Evolutionary conservation across 2,113 vertebrate species (phyloP).

Genomic region (Siniperca knerii): DNA sequence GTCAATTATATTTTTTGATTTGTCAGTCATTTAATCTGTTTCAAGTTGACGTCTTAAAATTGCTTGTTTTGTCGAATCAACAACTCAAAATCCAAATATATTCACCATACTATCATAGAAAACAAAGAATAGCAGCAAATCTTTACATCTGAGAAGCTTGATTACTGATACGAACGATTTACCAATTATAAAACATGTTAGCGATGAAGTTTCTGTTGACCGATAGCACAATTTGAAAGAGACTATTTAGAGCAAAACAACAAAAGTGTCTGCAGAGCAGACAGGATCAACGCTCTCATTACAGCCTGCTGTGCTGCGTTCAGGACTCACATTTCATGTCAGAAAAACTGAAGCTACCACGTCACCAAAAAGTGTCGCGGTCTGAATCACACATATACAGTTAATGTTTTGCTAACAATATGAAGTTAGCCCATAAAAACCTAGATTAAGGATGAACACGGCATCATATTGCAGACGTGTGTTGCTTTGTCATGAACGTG

Average conservation of each 20-base stretch:
- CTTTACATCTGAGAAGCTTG: not conserved
- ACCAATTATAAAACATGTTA: not conserved
- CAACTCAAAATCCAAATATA: not conserved
- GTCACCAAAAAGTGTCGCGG: slow-evolving; percentile 21
- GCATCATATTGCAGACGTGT: not conserved
- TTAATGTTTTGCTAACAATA: not conserved
- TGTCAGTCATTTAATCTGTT: not conserved
- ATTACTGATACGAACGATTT: not conserved
- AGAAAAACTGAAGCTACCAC: slow-evolving; percentile 20
- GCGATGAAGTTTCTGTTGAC: not conserved
- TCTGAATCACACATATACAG: not conserved
- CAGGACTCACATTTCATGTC: not conserved
- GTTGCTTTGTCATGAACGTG: not conserved
- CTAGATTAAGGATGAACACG: fast-evolving
- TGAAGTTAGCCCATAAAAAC: not conserved
- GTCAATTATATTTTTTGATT: not conserved
- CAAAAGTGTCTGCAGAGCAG: not conserved
- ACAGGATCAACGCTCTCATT: not conserved
- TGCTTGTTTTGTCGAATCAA: too few species aligned
- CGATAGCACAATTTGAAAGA: not conserved
- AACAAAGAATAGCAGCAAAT: not conserved
- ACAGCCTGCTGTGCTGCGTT: not conserved
- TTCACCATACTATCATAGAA: not conserved
- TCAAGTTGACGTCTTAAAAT: too few species aligned
- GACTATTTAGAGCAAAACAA: not conserved